Base-by-base conservation (phyloP, 2,888 invertebrate genomes). In the Pristionchus japonicus region DNA sequence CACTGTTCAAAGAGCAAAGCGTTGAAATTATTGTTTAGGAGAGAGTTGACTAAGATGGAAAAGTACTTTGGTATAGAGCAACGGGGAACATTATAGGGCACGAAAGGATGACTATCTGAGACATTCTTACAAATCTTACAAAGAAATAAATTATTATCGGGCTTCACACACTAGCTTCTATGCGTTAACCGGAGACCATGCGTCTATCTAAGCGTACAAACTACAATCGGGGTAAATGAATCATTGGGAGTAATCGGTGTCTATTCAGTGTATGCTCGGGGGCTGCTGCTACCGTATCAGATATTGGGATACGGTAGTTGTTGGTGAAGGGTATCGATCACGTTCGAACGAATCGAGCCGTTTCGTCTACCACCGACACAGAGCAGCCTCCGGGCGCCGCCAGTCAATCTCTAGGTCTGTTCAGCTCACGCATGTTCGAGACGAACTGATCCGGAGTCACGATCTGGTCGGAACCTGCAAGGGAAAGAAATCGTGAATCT, bases 391-490 rank as follows among this genome's bases (percentile, higher is more conserved):
- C 91, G 43, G 85, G 31, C 88, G 88, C 90, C 83, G 70, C 86
- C 84, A 90, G 91, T 91, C 91, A 92, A 83, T 94, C 94, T 37
- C 91, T 89, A 17, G 92, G 91, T 88, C 93, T 93, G 90, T 94
- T 95, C 57, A 95, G 92, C 77, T 95, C 95, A 57, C 95, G 93
- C 64, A 99, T 96, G 95, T 98, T 98, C 91, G 97, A 96, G 89
- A 99, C 96, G 96, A 99, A 98, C 94, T 97, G 97, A 95, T 98
- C 97, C 37, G 99, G 99, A 70, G 98, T 98, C 92, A 99, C 96
- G 94, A 99, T 96, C 95, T 98, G 98, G 82, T 99, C 98, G 3
- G 98, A 97, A 89, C 99, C 96, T 96, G 94, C 57, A 88, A 84
- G 4, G 3, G 15, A 17, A 57, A 57, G 67, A n/a, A n/a, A n/a